These are phyloP conservation scores for Eilema griseolum DNA, from an alignment of 2,888 invertebrate species.

Conservation along the genomic window DNA sequence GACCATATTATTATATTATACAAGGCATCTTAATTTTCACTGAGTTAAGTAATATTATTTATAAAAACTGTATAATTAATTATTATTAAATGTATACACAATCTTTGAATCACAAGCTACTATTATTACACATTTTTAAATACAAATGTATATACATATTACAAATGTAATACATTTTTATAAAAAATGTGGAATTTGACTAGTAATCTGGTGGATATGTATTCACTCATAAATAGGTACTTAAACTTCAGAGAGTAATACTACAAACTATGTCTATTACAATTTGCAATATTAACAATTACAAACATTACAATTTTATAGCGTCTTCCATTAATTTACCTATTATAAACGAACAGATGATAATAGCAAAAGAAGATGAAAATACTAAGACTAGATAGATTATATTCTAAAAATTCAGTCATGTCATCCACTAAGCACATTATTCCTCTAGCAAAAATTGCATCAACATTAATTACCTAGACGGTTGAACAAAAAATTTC, in stretches of 20 bases:
- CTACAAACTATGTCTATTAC: conserved; percentile 60
- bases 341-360: conserved; percentile 54
- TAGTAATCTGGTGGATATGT: conserved; percentile 77
- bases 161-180: conserved; percentile 39
- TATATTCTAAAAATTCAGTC: conserved; percentile 79
- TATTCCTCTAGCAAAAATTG: conserved; percentile 50
- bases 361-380: conserved; percentile 49
- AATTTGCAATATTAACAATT: conserved; percentile 54
- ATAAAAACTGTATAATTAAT: conserved; percentile 17
- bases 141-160: conserved; percentile 37
- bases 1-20: conserved; percentile 1
- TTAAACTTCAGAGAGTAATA: conserved; percentile 53
- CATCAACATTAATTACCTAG: conserved; percentile 28
- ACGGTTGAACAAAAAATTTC: conserved; percentile 25
- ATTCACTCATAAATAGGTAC: conserved; percentile 60
- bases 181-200: conserved; percentile 56
- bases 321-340: conserved; percentile 42
- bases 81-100: conserved; percentile 49
- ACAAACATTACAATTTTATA: conserved; percentile 49
- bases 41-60: neutral
- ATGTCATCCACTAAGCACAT: conserved; percentile 68
- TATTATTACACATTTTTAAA: conserved; percentile 43
- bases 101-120: conserved; percentile 53
- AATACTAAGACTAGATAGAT: conserved; percentile 74
- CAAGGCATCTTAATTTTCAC: conserved; percentile 13